A percentile compares a stretch with the other conserved stretches of the same genome.
Evolutionary conservation across 2,113 vertebrate genomes (phyloP).

Genomic region (Oxyura jamaicensis): DNA sequence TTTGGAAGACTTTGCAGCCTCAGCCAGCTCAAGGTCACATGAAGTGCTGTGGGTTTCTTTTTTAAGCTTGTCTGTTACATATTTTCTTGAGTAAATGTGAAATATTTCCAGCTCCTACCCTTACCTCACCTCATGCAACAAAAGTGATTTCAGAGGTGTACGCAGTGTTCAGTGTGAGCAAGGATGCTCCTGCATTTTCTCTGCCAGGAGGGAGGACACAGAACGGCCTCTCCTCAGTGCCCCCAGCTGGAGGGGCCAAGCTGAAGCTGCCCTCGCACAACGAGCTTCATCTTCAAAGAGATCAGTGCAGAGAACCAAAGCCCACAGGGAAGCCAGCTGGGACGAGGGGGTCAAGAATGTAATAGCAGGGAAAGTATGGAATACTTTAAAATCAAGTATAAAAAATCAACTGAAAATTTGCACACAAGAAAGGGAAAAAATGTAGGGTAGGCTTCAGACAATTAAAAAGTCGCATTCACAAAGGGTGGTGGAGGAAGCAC

Average conservation of each 20-base stretch:
- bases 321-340: rapidly evolving
- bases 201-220: not conserved
- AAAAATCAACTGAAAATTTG: not conserved
- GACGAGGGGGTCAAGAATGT: not conserved
- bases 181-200: not conserved
- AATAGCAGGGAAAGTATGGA: not conserved
- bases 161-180: not conserved
- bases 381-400: not conserved
- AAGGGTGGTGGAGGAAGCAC: not conserved
- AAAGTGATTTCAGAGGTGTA: not conserved
- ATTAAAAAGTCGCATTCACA: not conserved
- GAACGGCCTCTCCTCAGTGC: not conserved
- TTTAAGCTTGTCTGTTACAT: not conserved
- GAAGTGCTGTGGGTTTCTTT: not conserved
- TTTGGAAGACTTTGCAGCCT: not conserved
- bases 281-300: rapidly evolving
- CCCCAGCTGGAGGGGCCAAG: not conserved
- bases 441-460: not conserved
- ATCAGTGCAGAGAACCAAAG: rapidly evolving
- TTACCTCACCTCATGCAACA: not conserved
- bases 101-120: not conserved
- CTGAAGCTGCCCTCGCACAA: not conserved
- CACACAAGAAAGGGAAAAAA: not conserved
- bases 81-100: not conserved
- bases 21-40: not conserved